Evolutionary conservation across 2,797 vertebrate species (phyloP).

Genomic region (Orientallactaga sibirica): DNA sequence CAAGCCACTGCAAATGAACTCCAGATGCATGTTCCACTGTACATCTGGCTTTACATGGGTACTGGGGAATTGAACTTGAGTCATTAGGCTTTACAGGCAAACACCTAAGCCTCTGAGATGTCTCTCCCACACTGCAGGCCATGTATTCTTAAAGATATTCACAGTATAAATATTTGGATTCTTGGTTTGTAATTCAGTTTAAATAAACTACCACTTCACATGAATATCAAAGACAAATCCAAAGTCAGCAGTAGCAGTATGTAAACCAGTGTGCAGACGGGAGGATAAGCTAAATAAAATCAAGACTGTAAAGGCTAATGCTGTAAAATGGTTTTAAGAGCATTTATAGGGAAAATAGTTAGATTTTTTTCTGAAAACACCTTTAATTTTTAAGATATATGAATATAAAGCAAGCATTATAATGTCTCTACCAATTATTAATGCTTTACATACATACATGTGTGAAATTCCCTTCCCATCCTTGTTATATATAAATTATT

Average conservation of each 20-base stretch:
- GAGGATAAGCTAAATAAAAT: background rate
- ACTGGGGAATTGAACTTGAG: too few relatives aligned
- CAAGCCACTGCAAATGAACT: too few relatives aligned
- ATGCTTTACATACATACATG: background rate
- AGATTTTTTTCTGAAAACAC: background rate
- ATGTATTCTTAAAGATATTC: background rate
- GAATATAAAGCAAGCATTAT: background rate
- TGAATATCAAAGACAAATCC: background rate
- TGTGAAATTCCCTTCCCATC: background rate
- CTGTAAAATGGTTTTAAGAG: background rate
- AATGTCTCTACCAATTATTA: background rate
- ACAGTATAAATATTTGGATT: background rate
- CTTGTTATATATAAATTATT: background rate
- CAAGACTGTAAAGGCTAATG: background rate
- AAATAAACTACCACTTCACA: background rate
- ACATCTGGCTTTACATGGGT: too few relatives aligned
- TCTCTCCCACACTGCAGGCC: background rate
- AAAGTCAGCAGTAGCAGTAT: background rate
- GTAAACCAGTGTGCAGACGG: too few relatives aligned
- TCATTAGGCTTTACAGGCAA: too few relatives aligned
- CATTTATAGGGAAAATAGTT: too few relatives aligned
- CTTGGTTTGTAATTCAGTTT: conserved; percentile 3
- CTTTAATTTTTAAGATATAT: background rate
- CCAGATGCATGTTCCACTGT: too few relatives aligned
- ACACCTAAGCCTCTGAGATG: too few relatives aligned